Evolutionary conservation across 2,888 invertebrate genomes (phyloP).

Genomic region (Latheticus oryzae): DNA sequence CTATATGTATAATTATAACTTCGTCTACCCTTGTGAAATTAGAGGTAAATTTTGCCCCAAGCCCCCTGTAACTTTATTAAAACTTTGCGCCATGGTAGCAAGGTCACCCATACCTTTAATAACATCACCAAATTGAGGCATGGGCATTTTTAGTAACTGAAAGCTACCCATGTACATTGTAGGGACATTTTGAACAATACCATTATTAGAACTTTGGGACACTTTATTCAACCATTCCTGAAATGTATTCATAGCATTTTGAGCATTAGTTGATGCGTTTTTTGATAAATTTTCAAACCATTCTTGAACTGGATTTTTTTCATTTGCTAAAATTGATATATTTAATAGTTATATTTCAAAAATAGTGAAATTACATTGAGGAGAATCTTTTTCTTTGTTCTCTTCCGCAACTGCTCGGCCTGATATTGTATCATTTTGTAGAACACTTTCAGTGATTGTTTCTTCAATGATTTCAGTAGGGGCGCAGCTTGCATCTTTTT

Average conservation of each 20-base stretch:
- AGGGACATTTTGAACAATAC: constrained; percentile 6
- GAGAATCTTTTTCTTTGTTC: no score
- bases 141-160: constrained; percentile 27
- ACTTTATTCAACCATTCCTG: constrained; percentile 15
- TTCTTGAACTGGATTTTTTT: constrained; percentile 21
- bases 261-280: constrained; percentile 13
- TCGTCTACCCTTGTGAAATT: neutral
- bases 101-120: constrained; percentile 26
- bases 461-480: neutral
- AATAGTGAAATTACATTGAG: no score
- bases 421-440: constrained; percentile 1
- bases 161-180: constrained; percentile 29
- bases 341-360: no score
- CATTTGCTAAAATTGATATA: no score
- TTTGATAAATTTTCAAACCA: constrained; percentile 28
- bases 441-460: constrained; percentile 1
- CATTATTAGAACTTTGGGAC: neutral
- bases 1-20: no score
- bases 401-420: neutral
- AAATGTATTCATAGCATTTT: constrained; percentile 18
- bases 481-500: constrained; percentile 9
- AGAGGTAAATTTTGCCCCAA: constrained; percentile 4
- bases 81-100: constrained; percentile 21
- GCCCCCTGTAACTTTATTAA: constrained; percentile 24
- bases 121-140: constrained; percentile 27